Evolutionary conservation across 2,113 vertebrate genomes (phyloP).

Genomic region (Capreolus pygargus): DNA sequence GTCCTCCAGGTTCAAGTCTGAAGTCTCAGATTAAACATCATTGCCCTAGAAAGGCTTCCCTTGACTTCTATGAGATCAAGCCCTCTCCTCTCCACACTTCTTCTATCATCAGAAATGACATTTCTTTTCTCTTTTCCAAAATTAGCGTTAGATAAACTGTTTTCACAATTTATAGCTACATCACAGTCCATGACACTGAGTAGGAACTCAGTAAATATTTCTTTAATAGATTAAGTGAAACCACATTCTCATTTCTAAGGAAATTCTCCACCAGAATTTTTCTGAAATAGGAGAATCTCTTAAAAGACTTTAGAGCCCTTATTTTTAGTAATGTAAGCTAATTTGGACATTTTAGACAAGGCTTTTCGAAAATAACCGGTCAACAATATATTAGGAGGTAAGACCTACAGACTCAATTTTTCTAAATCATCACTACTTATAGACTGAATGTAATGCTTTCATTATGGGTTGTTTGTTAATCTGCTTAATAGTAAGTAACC

Average conservation of each 20-base stretch:
- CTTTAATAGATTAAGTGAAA: not conserved
- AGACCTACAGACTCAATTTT: not conserved
- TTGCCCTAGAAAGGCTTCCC: not conserved
- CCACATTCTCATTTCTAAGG: not conserved
- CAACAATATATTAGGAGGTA: not conserved
- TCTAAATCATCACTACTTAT: not conserved
- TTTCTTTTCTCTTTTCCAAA: not conserved
- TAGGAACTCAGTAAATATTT: not conserved
- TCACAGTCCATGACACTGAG: not conserved
- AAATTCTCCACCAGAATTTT: not conserved
- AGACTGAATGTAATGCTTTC: not conserved
- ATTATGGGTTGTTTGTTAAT: slow-evolving; percentile 1
- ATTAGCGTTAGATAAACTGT: too few species aligned
- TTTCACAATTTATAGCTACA: too few species aligned
- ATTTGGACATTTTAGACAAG: not conserved
- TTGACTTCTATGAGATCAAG: not conserved
- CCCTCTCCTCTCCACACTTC: too few species aligned
- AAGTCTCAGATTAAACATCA: not conserved
- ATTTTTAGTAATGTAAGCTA: not conserved
- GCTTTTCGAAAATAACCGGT: slow-evolving; percentile 7
- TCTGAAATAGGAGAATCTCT: slow-evolving; percentile 5
- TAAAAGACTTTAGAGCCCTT: not conserved
- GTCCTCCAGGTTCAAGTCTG: not conserved
- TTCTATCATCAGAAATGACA: not conserved
- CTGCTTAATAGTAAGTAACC: slow-evolving; percentile 29